Conservation (phyloP, 2,113 vertebrate genomes). For the Phoenicopterus ruber region DNA sequence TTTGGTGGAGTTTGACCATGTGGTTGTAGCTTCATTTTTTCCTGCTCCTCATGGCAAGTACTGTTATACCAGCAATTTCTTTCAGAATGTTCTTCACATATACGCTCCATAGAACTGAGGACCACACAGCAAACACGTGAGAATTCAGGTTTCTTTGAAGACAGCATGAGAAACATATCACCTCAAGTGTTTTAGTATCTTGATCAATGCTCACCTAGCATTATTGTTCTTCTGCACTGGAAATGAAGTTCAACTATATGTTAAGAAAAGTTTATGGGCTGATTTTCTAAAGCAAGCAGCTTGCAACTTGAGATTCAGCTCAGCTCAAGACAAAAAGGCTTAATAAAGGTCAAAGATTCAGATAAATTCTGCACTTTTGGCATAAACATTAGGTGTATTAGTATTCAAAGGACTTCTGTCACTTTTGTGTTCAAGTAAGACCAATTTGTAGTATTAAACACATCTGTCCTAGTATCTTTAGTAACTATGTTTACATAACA, state of each 20-base stretch:
- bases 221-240: background rate
- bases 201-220: background rate
- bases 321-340: background rate
- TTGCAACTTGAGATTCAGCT: background rate
- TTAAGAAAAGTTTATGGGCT: background rate
- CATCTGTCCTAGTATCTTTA: slow-evolving; percentile 45
- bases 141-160: background rate
- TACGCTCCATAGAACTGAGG: background rate
- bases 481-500: slow-evolving; percentile 69
- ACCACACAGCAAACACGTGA: background rate
- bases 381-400: background rate
- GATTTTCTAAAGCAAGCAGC: background rate
- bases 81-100: background rate
- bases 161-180: background rate
- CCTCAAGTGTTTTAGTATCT: background rate
- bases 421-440: background rate
- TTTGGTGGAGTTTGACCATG: background rate
- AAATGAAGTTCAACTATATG: background rate
- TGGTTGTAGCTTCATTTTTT: background rate
- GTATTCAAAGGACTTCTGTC: background rate
- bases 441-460: slow-evolving; percentile 42
- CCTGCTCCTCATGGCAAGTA: background rate
- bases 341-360: background rate
- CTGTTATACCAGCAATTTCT: background rate
- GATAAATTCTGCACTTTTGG: background rate